Evolutionary conservation across 2,797 vertebrate genomes (phyloP).

Genomic region (Sebastes melanostomus): DNA sequence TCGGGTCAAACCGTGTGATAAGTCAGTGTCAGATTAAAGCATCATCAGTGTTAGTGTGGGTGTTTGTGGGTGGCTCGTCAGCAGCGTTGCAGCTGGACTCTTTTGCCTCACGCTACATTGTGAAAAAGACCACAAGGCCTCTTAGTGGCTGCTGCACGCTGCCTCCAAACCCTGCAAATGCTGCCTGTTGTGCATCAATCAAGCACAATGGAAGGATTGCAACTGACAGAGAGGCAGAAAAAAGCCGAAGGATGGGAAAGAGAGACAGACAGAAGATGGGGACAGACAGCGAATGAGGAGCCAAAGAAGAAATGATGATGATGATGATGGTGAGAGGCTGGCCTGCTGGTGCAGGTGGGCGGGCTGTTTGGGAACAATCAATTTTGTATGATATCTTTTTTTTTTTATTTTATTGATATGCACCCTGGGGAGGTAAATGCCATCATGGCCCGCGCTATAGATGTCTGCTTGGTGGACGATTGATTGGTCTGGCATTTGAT

Average conservation of each 20-base stretch:
- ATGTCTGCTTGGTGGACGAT: constrained; percentile 70
- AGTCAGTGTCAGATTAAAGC: constrained; percentile 71
- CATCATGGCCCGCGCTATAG: constrained; percentile 54
- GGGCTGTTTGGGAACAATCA: constrained; percentile 58
- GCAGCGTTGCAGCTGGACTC: constrained; percentile 58
- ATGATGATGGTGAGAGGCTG: neutral
- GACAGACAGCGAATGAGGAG: constrained; percentile 17
- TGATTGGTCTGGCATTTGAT: constrained; percentile 82
- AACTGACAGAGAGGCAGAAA: neutral
- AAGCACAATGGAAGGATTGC: neutral
- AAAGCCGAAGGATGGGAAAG: neutral
- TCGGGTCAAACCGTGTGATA: constrained; percentile 74
- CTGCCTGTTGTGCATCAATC: constrained; percentile 29
- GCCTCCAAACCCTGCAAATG: neutral
- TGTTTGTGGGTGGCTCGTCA: constrained; percentile 36
- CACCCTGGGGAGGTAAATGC: constrained; percentile 69
- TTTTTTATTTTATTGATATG: constrained; percentile 74
- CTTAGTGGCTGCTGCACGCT: neutral
- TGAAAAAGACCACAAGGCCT: neutral
- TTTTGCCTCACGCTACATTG: constrained; percentile 25
- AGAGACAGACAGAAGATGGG: constrained; percentile 22
- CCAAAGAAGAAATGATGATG: constrained; percentile 15
- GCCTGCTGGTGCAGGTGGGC: constrained; percentile 24
- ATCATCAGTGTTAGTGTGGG: constrained; percentile 9
- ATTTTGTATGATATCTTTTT: constrained; percentile 64